Evolutionary conservation across 2,888 invertebrate species (phyloP), one percentile per base, ranked within the genome.

Genomic region (Corythucha ciliata): DNA sequence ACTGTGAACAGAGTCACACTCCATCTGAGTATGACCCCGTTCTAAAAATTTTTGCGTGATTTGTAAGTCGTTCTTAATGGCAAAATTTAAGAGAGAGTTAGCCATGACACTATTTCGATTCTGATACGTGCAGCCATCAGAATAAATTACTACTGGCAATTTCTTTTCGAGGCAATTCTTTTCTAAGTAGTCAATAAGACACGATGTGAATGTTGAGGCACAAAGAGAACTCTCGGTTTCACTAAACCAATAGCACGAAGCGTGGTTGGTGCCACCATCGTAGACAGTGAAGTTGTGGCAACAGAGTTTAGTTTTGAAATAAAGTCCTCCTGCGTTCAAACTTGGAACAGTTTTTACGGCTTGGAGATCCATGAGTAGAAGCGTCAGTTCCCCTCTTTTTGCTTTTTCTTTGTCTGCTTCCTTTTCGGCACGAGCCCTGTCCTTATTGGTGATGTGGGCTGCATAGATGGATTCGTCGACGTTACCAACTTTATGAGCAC

Each of bases 21-120:
- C 48, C 48, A 48, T 44, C 21, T 48, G 48, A 2, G 48, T 40
- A 20, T 47, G 47, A 12, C 47, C 39, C 14, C 27, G 24, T 8
- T 48, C 48, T 10, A 48, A 14, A 40, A 6, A 48, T 24, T 48
- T 48, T 20, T 48, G 48, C 21, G 16, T 48, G 12, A 48, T 48
- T 14, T 18, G 18, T 14, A 40, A 26, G 5, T 29, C 16, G 12
- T 32, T 40, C 14, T 40, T 26, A 33, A 48, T 40, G 26, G 41
- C 20, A 16, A 40, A 40, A 40, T 48, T 12, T 16, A 48, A 26
- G 8, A 48, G 40, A 8, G 48, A 24, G 40, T 48, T 48, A 2
- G 33, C 20, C 48, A 48, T 40, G 18, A 48, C 40, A 25, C 27
- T 26, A 48, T 48, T 48, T n/a, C 44, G 44, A 45, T 48, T 48